A percentile compares a stretch with the other conserved stretches of the same genome.
phyloP scores from a whole-genome alignment of 2,113 vertebrate species.

The Xenotilapia caudafasciata region DNA sequence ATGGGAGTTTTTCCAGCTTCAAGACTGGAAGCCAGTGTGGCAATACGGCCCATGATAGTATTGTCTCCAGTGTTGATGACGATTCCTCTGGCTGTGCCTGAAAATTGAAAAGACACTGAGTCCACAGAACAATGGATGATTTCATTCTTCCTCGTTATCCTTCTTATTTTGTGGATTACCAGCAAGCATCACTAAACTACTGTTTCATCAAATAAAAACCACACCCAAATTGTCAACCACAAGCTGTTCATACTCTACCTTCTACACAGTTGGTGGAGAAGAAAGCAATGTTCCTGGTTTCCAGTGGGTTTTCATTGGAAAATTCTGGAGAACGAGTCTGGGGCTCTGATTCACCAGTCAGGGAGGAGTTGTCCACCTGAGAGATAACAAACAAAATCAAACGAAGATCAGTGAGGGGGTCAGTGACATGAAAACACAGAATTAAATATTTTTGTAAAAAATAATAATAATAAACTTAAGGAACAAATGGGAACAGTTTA shows the following conservation, averaged over 20 bases:
- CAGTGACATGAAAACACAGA: neutral
- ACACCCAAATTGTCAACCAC: too few relatives aligned
- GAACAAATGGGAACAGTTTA: too few relatives aligned
- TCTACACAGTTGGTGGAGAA: conserved; percentile 97
- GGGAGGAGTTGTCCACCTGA: conserved; percentile 94
- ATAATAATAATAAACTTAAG: too few relatives aligned
- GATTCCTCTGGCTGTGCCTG: neutral
- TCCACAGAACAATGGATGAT: too few relatives aligned
- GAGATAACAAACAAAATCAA: neutral
- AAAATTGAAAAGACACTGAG: too few relatives aligned
- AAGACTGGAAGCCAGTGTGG: conserved; percentile 82
- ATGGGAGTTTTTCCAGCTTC: conserved; percentile 87
- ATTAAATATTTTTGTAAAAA: neutral
- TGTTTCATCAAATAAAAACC: too few relatives aligned
- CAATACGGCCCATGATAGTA: conserved; percentile 90
- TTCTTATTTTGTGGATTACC: too few relatives aligned
- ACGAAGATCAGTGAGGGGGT: too few relatives aligned
- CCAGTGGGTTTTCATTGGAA: conserved; percentile 89
- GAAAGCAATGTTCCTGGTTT: conserved; percentile 91
- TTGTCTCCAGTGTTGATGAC: neutral
- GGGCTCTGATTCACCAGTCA: conserved; percentile 92
- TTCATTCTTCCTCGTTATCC: too few relatives aligned
- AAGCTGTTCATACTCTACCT: conserved; percentile 68
- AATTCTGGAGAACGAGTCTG: conserved; percentile 90
- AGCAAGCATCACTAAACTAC: too few relatives aligned